These are phyloP conservation scores for Drosophila ohnishii DNA, from an alignment of 1,140 invertebrate species.

Conservation along the genomic window DNA sequence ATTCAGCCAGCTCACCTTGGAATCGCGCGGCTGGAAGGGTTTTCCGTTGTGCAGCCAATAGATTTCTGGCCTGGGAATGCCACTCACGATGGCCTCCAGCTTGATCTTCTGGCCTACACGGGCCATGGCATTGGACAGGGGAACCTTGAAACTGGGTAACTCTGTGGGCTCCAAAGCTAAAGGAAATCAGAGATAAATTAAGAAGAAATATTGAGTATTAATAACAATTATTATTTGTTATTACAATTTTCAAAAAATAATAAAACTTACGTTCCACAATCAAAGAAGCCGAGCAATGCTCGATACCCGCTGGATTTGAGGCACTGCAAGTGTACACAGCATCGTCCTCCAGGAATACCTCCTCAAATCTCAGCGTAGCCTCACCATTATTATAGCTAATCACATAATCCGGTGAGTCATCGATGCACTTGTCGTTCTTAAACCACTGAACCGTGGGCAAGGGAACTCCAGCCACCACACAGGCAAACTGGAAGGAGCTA, in stretches of 20 bases:
- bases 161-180: slow-evolving; percentile 86
- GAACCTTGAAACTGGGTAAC: slow-evolving; percentile 87
- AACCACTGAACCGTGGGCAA: slow-evolving; percentile 92
- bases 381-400: slow-evolving; percentile 90
- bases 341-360: slow-evolving; percentile 86
- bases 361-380: slow-evolving; percentile 88
- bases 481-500: slow-evolving; percentile 87
- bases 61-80: slow-evolving; percentile 88
- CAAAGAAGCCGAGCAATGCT: slow-evolving; percentile 89
- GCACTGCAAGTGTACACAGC: slow-evolving; percentile 89
- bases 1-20: slow-evolving; percentile 67
- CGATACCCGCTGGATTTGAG: slow-evolving; percentile 88
- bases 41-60: slow-evolving; percentile 89
- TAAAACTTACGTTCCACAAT: slow-evolving; percentile 88
- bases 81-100: slow-evolving; percentile 89
- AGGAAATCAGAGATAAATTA: neutral
- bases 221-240: neutral
- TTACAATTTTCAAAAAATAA: too few relatives aligned
- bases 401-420: slow-evolving; percentile 84
- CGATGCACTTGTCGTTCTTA: slow-evolving; percentile 86
- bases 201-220: too few relatives aligned
- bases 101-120: slow-evolving; percentile 87
- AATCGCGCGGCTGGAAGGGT: slow-evolving; percentile 77
- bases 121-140: slow-evolving; percentile 86
- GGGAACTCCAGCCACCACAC: slow-evolving; percentile 89